Percentiles rank a stretch among this genome's conserved stretches.
These are phyloP conservation scores for Varanus komodoensis DNA, from an alignment of 2,113 vertebrate genomes.

Conservation along the genomic window DNA sequence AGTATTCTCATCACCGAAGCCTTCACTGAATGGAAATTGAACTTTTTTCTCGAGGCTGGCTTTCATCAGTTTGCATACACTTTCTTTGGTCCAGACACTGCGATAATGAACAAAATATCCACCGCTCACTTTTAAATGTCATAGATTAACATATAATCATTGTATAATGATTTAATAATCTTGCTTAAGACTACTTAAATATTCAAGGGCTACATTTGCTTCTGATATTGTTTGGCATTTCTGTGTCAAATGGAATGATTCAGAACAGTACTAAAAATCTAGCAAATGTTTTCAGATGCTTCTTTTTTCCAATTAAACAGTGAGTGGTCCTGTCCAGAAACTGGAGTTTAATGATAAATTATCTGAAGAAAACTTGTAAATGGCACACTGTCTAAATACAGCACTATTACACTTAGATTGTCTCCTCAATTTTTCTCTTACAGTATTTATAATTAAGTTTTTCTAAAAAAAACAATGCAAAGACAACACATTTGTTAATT, in stretches of 20 bases:
- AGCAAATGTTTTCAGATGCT: neutral
- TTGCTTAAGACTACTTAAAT: rapidly evolving
- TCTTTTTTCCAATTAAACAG: neutral
- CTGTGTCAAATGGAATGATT: neutral
- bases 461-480: neutral
- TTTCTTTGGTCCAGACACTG: constrained; percentile 80
- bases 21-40: constrained; percentile 18
- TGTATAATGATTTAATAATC: neutral
- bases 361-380: neutral
- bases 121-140: neutral
- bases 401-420: neutral
- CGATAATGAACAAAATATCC: constrained; percentile 23
- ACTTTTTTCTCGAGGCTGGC: constrained; percentile 69
- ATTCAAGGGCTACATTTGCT: neutral
- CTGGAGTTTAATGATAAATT: neutral
- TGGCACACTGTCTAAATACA: neutral
- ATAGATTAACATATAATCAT: neutral
- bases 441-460: neutral
- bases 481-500: neutral
- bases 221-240: neutral
- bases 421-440: neutral
- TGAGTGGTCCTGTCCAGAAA: neutral
- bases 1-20: constrained; percentile 62
- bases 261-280: neutral
- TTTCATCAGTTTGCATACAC: constrained; percentile 75